Base-by-base conservation (phyloP, 2,113 vertebrate genomes). In the Taxidea taxus region DNA sequence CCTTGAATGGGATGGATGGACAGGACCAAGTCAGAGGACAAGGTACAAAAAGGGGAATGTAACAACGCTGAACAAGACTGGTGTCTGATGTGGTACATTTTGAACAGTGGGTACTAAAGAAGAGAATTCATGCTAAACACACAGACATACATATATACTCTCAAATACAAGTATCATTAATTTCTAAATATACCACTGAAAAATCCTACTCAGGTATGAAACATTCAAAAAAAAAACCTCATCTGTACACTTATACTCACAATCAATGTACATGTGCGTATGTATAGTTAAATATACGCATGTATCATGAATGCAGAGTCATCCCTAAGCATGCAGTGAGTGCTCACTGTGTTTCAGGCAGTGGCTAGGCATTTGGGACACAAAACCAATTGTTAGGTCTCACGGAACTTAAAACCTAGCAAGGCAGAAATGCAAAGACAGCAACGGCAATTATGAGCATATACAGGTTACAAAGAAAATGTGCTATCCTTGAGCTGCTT, bases 1-100 rank as follows among this genome's bases (percentile, higher is more conserved):
- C 99, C 99, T 99, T 99, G 99, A 95, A 99, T 98, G 97, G 99
- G 99, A 99, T 62, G 34, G 27, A 89, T 0, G 54, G 90, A 95
- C 47, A 96, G 96, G 0, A 93, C 81, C 34, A 10, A 0, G 84
- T 96, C 64, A 97, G 89, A 77, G 60, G 89, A 90, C 49, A 66
- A 58, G 82, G 23, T 10, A 84, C 31, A 42, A 21, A 37, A 93
- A 34, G 42, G 72, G 75, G 47, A 77, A 80, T 4, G 9, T 4
- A 54, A 51, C 20, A 20, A 10, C 6, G 37, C 60, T 82, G 44
- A 97, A 29, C n/a, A 14, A 81, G 44, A 60, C 15, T 4, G 3
- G 6, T 60, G 15, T 90, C 49, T 95, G 23, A 66, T 39, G 37
- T 31, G 15, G 13, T n/a, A 21, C 56, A 78, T 83, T 77, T 5